A percentile compares a stretch with the other conserved stretches of the same genome.
These are phyloP conservation scores for Nicator chloris DNA, from an alignment of 2,113 vertebrate species.

Conservation along the genomic window DNA sequence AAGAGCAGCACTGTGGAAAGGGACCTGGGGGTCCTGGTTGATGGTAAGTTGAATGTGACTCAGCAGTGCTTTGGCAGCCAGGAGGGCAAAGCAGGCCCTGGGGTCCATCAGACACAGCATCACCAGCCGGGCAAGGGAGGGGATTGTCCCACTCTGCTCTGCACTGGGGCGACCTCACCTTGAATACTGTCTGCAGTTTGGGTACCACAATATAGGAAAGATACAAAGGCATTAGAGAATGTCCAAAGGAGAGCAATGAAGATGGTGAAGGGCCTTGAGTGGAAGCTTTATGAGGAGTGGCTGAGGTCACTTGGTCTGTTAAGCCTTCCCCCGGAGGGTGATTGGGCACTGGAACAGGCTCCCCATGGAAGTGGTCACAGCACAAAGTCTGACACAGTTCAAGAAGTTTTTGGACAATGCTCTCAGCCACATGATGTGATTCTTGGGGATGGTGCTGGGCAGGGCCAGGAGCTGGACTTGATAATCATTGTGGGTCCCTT, in stretches of 20 bases:
- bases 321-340: not conserved
- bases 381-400: no score
- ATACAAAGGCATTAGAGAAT: not conserved
- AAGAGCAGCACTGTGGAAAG: not conserved
- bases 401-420: not conserved
- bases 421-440: not conserved
- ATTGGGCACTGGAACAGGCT: not conserved
- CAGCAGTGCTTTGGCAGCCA: not conserved
- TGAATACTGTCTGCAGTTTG: not conserved
- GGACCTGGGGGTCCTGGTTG: not conserved
- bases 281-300: not conserved
- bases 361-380: not conserved
- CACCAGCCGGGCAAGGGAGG: fast-evolving
- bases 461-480: not conserved
- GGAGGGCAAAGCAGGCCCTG: fast-evolving
- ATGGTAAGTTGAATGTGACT: not conserved
- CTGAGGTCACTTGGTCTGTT: not conserved
- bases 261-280: not conserved
- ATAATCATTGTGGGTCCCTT: not conserved
- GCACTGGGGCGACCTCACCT: not conserved
- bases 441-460: not conserved
- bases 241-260: not conserved
- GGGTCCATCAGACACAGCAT: not conserved
- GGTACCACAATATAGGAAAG: not conserved
- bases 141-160: not conserved